Percentiles rank a stretch among this genome's conserved stretches.
These are phyloP conservation scores for Calyptommatus sinebrachiatus DNA, from an alignment of 2,113 vertebrate genomes.

Conservation along the genomic window DNA sequence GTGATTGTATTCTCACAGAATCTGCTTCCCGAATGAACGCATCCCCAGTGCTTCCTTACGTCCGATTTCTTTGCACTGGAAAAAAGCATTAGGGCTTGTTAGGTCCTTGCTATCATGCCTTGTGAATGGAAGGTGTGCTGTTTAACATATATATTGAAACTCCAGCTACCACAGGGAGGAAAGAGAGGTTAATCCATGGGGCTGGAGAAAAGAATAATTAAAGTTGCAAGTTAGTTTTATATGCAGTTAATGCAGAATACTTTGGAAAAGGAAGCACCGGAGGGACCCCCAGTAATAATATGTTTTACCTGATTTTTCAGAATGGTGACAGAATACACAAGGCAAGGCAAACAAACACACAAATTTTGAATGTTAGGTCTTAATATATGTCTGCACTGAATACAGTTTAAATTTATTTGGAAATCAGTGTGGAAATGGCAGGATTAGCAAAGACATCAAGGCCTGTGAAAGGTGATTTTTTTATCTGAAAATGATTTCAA, in stretches of 20 bases:
- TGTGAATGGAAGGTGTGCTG: not conserved
- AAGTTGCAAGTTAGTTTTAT: not conserved
- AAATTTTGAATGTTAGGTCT: not conserved
- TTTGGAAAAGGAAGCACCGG: not conserved
- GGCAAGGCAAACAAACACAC: not conserved
- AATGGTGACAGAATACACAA: too few species aligned
- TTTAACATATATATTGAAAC: conserved; percentile 27
- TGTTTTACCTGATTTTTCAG: not conserved
- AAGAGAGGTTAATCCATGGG: conserved; percentile 4
- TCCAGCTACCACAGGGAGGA: not conserved
- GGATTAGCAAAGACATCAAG: not conserved
- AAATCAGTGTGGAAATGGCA: not conserved
- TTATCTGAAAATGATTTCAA: not conserved
- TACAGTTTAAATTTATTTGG: not conserved
- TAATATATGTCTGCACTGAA: not conserved
- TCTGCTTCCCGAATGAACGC: too few species aligned
- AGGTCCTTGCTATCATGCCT: not conserved
- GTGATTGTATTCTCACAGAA: not conserved
- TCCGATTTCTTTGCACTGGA: not conserved
- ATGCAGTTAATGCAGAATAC: not conserved
- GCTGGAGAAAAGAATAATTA: conserved; percentile 10
- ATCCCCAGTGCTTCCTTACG: too few species aligned
- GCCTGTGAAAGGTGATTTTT: not conserved
- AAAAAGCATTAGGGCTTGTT: not conserved
- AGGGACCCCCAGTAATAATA: not conserved